These are phyloP conservation scores for Coremacera marginata DNA, from an alignment of 2,888 invertebrate species.

Conservation along the genomic window DNA sequence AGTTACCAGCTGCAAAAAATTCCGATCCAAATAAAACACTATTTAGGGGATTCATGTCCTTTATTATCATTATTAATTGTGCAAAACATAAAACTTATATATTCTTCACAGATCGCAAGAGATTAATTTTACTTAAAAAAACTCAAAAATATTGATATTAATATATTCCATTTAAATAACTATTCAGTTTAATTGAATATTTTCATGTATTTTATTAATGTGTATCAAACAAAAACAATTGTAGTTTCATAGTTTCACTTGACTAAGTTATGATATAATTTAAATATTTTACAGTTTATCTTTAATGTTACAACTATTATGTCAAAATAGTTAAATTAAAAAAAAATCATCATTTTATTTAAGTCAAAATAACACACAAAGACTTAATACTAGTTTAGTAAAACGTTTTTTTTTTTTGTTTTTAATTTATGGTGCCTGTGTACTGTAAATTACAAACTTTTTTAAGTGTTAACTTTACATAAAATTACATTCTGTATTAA, in stretches of 20 bases:
- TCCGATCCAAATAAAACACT: background rate
- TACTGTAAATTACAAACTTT: slow-evolving; percentile 22
- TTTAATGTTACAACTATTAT: slow-evolving; percentile 23
- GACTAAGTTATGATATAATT: slow-evolving; percentile 18
- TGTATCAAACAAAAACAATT: slow-evolving; percentile 9
- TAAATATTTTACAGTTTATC: slow-evolving; percentile 20
- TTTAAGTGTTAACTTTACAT: slow-evolving; percentile 25
- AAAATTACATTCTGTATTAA: slow-evolving; percentile 42
- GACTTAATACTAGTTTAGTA: slow-evolving; percentile 18
- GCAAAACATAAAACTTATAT: background rate
- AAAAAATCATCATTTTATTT: background rate
- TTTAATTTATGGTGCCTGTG: background rate
- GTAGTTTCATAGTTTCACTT: slow-evolving; percentile 16
- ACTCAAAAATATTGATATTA: background rate
- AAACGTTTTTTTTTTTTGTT: slow-evolving; percentile 16
- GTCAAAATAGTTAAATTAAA: slow-evolving; percentile 1
- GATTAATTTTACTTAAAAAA: background rate
- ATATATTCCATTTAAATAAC: background rate
- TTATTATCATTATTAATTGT: slow-evolving; percentile 17
- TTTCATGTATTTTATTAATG: background rate
- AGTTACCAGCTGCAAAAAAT: slow-evolving; percentile 30
- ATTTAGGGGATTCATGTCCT: slow-evolving; percentile 20
- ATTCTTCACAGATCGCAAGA: background rate
- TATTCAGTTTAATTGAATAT: background rate
- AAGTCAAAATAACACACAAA: slow-evolving; percentile 5